These are phyloP conservation scores for Holcopasites calliopsidis DNA, from an alignment of 1,140 invertebrate genomes.

Conservation along the genomic window DNA sequence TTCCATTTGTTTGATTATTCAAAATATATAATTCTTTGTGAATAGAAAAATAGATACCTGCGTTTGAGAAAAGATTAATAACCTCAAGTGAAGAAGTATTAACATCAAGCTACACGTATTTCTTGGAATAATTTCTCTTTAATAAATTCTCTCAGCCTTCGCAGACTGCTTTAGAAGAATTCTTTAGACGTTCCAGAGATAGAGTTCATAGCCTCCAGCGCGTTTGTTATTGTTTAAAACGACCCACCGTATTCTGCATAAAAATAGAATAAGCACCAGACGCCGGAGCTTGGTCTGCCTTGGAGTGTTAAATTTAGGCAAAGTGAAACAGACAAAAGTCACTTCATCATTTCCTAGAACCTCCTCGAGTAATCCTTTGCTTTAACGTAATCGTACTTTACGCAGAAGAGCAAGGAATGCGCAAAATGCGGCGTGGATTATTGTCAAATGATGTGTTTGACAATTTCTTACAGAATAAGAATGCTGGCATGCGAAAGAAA, in stretches of 20 bases:
- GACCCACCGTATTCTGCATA: not conserved
- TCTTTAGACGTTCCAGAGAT: no score
- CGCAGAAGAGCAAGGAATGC: not conserved
- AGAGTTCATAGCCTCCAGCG: no score
- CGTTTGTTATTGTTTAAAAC: slow-evolving; percentile 17
- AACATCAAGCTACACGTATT: no score
- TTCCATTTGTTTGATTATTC: not conserved
- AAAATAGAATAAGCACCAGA: slow-evolving; percentile 17
- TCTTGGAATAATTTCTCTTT: no score
- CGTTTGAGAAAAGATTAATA: no score
- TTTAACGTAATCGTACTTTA: not conserved
- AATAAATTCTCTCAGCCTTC: no score
- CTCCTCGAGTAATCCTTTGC: not conserved
- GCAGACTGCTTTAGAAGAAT: no score
- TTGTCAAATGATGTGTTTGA: not conserved
- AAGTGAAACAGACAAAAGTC: not conserved
- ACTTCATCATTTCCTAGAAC: not conserved
- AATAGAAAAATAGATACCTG: no score
- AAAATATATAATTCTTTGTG: no score
- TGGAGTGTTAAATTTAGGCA: slow-evolving; percentile 23
- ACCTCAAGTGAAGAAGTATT: no score
- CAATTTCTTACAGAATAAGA: no score
- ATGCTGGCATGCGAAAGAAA: no score
- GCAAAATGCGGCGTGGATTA: not conserved
- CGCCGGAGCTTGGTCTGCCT: not conserved